Base-by-base conservation (phyloP, 2,797 vertebrate genomes). In the Pipistrellus nathusii region DNA sequence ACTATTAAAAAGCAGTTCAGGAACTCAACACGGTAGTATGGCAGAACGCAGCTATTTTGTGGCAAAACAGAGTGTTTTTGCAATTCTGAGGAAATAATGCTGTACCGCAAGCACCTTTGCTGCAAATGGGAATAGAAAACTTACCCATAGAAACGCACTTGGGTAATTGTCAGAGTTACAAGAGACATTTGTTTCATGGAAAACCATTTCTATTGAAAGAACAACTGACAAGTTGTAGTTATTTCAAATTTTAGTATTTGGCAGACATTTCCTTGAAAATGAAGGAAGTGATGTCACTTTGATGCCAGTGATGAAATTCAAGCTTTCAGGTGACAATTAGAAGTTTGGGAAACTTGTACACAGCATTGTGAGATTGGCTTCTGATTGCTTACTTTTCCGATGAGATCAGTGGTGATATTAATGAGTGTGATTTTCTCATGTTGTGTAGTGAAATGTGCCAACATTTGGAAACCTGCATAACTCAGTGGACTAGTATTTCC, bases 221-320 rank as follows among this genome's bases (percentile, higher is more conserved):
- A 77, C 20, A 15, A 38, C 71, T 30, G 51, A 72, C 53, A 86
- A 62, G 69, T 21, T 80, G 1, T 75, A 20, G 35, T 68, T 57
- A n/a, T 87, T 87, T 82, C 72, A 85, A 25, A 53, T 32, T 8
- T 66, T 62, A 64, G 38, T 46, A n/a, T 82, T 78, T 44, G 6
- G 71, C 87, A 72, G 64, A n/a, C 55, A n/a, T 81, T 88, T 91
- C 91, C 72, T 84, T 92, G 78, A 77, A 93, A 85, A 76, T 51
- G 30, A 82, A 90, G 57, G 44, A 78, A 62, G 17, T 44, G 21
- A 72, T 88, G 55, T 64, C 59, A 62, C 30, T 86, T 91, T 44
- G 18, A 15, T 85, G 30, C 75, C 85, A 59, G 12, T 86, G 76
- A 87, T 71, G n/a, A 90, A 93, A 88, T 77, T 69, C 85, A 92